Conservation (phyloP, 1,140 invertebrate genomes). For the Musca domestica region DNA sequence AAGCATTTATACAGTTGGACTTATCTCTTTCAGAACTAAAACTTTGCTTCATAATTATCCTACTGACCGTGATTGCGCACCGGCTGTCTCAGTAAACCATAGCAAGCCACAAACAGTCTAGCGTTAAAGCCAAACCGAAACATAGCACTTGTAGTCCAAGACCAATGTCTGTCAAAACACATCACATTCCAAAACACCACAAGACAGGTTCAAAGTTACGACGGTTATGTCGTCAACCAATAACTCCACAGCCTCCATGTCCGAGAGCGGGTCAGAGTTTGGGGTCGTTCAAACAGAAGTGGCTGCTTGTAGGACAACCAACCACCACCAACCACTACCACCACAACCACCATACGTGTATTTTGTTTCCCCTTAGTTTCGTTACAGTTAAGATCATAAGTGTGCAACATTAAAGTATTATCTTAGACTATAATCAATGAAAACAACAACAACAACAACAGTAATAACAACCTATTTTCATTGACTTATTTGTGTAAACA, state of each 20-base stretch:
- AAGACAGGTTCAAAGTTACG: not conserved
- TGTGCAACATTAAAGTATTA: too few species aligned
- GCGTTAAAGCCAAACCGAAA: not conserved
- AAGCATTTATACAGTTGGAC: conserved; percentile 36
- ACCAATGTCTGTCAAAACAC: conserved; percentile 6
- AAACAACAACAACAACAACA: too few species aligned
- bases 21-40: conserved; percentile 55
- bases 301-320: too few species aligned
- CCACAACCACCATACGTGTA: conserved; percentile 2
- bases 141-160: conserved; percentile 16
- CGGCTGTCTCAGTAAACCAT: conserved; percentile 39
- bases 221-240: not conserved
- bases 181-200: not conserved
- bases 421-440: too few species aligned
- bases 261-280: conserved; percentile 15
- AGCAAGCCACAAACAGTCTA: not conserved
- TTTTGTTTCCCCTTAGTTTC: too few species aligned
- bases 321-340: not conserved
- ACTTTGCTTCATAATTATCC: conserved; percentile 43
- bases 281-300: conserved; percentile 18
- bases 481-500: too few species aligned
- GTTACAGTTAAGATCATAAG: too few species aligned
- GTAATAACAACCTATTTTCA: too few species aligned
- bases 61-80: conserved; percentile 53
- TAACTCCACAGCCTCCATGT: conserved; percentile 37